A percentile compares a stretch with the other conserved stretches of the same genome.
Evolutionary conservation across 2,797 vertebrate species (phyloP).

Genomic region (Gambusia yucatana): DNA sequence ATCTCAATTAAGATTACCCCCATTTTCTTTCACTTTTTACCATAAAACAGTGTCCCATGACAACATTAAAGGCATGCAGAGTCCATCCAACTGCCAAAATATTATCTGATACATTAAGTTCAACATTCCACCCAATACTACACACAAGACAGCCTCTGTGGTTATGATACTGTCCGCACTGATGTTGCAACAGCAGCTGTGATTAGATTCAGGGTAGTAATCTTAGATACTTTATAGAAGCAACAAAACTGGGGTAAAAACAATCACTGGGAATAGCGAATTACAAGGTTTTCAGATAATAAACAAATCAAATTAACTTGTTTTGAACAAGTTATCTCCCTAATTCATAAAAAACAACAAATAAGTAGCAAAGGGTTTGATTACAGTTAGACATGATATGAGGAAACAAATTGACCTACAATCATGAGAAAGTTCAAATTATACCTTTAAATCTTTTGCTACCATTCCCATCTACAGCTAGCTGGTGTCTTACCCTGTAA

Average conservation of each 20-base stretch:
- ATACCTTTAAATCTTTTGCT: not conserved
- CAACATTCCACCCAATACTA: not conserved
- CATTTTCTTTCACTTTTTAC: not conserved
- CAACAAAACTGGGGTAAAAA: not conserved
- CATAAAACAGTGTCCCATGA: not conserved
- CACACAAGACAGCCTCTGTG: not conserved
- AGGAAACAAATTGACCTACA: not conserved
- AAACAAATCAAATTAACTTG: not conserved
- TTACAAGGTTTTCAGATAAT: not conserved
- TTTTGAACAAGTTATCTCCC: not conserved
- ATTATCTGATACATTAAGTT: not conserved
- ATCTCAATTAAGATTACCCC: not conserved
- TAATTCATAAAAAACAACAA: not conserved
- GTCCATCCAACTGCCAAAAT: not conserved
- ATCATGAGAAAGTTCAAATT: not conserved
- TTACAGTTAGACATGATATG: not conserved
- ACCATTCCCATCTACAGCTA: not conserved
- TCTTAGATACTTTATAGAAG: not conserved
- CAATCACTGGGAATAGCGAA: not conserved
- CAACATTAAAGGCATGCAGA: not conserved
- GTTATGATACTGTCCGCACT: not conserved
- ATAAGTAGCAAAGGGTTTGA: not conserved
- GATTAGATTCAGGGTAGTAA: not conserved
- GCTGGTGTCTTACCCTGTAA: conserved; percentile 8
- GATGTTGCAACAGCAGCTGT: not conserved